Percentiles rank a stretch among this genome's conserved stretches.
These are phyloP conservation scores for Lasioglossum marginatum DNA, from an alignment of 2,888 invertebrate genomes.

Conservation along the genomic window DNA sequence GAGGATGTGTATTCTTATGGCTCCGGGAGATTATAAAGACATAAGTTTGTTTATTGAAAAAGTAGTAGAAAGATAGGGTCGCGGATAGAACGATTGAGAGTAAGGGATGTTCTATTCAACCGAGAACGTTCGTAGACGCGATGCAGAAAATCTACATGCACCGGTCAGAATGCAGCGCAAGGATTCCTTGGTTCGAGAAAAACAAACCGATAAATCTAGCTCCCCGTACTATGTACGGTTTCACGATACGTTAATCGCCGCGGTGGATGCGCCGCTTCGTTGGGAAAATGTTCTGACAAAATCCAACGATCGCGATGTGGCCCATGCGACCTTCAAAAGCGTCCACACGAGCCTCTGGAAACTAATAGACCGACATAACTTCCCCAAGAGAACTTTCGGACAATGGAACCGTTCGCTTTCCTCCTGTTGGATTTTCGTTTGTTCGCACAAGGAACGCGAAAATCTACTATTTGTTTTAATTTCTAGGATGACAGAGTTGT, in stretches of 20 bases:
- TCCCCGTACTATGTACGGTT: not conserved
- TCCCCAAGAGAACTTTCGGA: constrained; percentile 9
- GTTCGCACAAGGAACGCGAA: not conserved
- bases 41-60: not conserved
- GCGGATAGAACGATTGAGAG: not conserved
- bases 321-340: not conserved
- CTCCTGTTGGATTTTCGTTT: not conserved
- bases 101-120: not conserved
- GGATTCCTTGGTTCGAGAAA: not conserved
- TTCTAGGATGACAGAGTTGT: not conserved
- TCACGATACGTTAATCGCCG: constrained; percentile 12
- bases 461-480: not conserved
- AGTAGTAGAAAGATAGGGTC: not conserved
- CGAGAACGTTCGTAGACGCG: not conserved
- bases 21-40: not conserved
- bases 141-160: not conserved
- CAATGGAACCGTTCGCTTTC: not conserved
- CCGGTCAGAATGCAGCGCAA: not conserved
- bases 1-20: not conserved
- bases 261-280: not conserved
- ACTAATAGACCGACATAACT: not conserved
- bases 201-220: constrained; percentile 3
- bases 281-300: not conserved
- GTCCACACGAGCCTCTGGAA: not conserved
- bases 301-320: not conserved